Conservation (phyloP, 1,140 invertebrate genomes). For the Solen grandis region DNA sequence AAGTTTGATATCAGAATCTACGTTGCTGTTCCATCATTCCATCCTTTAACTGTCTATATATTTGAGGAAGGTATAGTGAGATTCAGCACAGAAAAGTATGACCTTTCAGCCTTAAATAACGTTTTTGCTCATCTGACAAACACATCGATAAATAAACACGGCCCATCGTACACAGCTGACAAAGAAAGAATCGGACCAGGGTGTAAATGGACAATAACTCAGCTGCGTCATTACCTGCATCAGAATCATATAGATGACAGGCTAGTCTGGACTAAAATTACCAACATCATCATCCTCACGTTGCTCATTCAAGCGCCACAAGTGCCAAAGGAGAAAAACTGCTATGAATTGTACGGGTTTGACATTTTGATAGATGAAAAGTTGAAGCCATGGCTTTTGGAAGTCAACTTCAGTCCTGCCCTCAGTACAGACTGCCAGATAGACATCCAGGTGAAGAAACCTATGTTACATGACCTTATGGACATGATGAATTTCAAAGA, state of each 20-base stretch:
- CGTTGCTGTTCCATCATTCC: constrained; percentile 81
- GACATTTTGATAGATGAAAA: constrained; percentile 94
- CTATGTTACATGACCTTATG: constrained; percentile 91
- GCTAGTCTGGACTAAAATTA: constrained; percentile 90
- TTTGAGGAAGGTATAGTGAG: constrained; percentile 82
- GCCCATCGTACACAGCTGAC: constrained; percentile 88
- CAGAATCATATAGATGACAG: constrained; percentile 88
- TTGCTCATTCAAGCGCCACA: constrained; percentile 81
- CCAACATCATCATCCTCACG: constrained; percentile 88
- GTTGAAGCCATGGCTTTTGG: constrained; percentile 93
- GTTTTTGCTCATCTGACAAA: constrained; percentile 95
- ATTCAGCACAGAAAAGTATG: constrained; percentile 92
- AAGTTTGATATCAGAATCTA: constrained; percentile 82
- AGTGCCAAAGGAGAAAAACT: constrained; percentile 85
- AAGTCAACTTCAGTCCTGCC: constrained; percentile 92
- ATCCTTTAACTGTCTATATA: constrained; percentile 77
- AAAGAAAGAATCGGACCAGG: constrained; percentile 89
- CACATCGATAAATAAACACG: constrained; percentile 91
- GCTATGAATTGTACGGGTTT: constrained; percentile 96
- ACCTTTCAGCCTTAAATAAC: constrained; percentile 88
- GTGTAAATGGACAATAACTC: constrained; percentile 90
- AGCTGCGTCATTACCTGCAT: constrained; percentile 89
- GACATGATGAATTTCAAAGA: constrained; percentile 87
- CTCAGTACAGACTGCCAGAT: constrained; percentile 90
- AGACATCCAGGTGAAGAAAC: constrained; percentile 90